Evolutionary conservation across 2,888 invertebrate species (phyloP), one percentile per base, ranked within the genome.

Genomic region (Anagyrus pseudococci): DNA sequence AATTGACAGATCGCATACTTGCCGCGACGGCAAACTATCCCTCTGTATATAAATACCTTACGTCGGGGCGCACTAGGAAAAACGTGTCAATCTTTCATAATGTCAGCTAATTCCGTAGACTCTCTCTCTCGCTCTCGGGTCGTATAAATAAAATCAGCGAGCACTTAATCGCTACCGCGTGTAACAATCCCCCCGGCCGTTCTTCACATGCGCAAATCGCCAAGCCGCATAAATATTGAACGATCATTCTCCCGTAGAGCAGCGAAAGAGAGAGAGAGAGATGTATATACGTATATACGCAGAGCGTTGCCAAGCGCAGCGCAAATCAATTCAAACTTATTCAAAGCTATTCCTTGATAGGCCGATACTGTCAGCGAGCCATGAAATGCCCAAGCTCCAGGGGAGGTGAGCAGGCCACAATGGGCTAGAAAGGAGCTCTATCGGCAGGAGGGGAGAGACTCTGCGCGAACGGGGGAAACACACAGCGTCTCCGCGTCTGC

Each of bases 311-410:
- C 3, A 22, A n/a, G 6, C 19, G n/a, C 25, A 19, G 10, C 63
- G 71, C 71, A 75, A 77, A 78, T 77, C 71, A 72, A 78, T 77
- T 77, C 73, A 74, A 79, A 77, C 72, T 68, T 75, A 78, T 77
- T 77, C 74, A 73, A 75, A 75, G 71, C 73, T 74, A 76, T 77
- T 77, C 74, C 25, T 69, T 71, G 71, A 75, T 73, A 72, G 68
- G 70, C 69, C 72, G 69, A 74, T 73, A 73, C 70, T 66, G 70
- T 71, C 72, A 71, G 67, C 67, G 63, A 70, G 44, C 68, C 67
- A 69, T 75, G 72, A 73, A 72, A 68, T 64, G 56, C 64, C 57
- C 44, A n/a, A n/a, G 50, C 55, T 19, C n/a, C 52, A 47, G 25
- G 33, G 52, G 33, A 13, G 15, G 33, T 13, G 33, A 37, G 33